Conservation (phyloP, 2,888 invertebrate species). For the Syrphus vitripennis region DNA sequence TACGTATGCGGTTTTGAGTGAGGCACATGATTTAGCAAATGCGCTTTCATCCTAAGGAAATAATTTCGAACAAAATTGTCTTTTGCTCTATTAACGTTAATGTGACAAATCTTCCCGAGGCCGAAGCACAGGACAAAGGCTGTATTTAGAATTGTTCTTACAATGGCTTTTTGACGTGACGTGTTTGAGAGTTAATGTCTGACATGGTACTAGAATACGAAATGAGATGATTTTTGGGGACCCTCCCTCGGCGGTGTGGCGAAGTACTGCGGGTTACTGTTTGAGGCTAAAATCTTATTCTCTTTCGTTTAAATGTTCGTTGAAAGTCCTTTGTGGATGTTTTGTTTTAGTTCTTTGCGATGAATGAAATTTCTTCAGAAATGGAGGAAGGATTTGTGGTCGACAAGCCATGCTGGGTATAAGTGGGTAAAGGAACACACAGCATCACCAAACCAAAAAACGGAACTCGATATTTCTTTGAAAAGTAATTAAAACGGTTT, state of each 20-base stretch:
- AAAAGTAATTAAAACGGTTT: conserved; percentile 60
- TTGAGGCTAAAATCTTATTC: conserved; percentile 2
- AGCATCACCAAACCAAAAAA: background rate
- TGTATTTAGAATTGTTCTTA: conserved; percentile 39
- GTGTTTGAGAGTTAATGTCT: conserved; percentile 59
- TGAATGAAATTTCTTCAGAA: background rate
- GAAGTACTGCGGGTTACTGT: background rate
- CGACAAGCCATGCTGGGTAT: background rate
- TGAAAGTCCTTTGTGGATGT: conserved; percentile 1
- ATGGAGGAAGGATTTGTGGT: background rate
- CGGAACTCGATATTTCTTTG: conserved; percentile 41
- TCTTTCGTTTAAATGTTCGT: background rate
- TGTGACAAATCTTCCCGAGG: conserved; percentile 38
- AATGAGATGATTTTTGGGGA: conserved; percentile 48
- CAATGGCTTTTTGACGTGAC: conserved; percentile 68
- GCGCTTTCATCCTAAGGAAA: conserved; percentile 22
- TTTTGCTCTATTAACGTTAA: conserved; percentile 55
- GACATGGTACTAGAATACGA: conserved; percentile 65
- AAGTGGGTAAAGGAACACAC: background rate
- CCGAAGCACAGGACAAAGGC: conserved; percentile 9
- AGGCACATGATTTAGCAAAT: background rate
- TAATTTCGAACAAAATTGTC: conserved; percentile 63
- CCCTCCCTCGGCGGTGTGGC: background rate
- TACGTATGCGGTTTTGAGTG: background rate
- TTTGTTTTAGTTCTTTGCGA: background rate